These are phyloP conservation scores for Drosophila punjabiensis DNA, from an alignment of 1,140 invertebrate genomes.

Conservation along the genomic window DNA sequence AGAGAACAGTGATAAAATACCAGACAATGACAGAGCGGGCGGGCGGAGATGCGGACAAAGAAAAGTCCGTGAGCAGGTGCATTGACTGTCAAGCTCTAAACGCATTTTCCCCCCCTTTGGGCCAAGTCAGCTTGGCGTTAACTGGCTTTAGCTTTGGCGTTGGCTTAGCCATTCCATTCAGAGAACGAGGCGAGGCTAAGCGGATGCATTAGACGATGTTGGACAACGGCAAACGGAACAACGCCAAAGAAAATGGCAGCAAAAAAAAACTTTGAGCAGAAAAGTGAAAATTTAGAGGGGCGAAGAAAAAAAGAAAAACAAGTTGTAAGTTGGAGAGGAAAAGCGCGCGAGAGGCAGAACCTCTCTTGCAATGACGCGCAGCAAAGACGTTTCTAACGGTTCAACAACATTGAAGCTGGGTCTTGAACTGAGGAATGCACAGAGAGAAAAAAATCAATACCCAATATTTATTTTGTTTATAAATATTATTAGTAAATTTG, in stretches of 20 bases:
- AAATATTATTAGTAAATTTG: not conserved
- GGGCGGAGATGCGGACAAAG: constrained; percentile 36
- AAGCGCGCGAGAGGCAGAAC: constrained; percentile 23
- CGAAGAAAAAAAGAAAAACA: constrained; percentile 14
- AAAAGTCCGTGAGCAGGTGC: constrained; percentile 66
- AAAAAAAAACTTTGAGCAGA: constrained; percentile 46
- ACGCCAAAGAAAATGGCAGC: constrained; percentile 17
- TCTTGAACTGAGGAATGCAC: constrained; percentile 15
- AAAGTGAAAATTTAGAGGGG: constrained; percentile 66
- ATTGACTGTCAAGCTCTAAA: constrained; percentile 61
- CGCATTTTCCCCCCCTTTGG: constrained; percentile 22
- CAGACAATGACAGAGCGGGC: constrained; percentile 49
- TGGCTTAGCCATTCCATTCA: constrained; percentile 64
- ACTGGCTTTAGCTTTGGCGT: constrained; percentile 57
- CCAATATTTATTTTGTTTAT: not conserved
- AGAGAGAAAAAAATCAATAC: not conserved
- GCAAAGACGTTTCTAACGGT: constrained; percentile 59
- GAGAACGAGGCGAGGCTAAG: constrained; percentile 55
- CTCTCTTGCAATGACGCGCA: constrained; percentile 40
- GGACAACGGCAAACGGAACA: constrained; percentile 54
- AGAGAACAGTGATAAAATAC: constrained; percentile 39
- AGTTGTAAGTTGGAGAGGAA: constrained; percentile 2
- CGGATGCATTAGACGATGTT: constrained; percentile 69
- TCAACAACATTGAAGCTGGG: constrained; percentile 42
- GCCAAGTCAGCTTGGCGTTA: constrained; percentile 41